A percentile compares a stretch with the other conserved stretches of the same genome.
Evolutionary conservation across 2,797 vertebrate genomes (phyloP).

Genomic region (Triplophysa bombifrons): DNA sequence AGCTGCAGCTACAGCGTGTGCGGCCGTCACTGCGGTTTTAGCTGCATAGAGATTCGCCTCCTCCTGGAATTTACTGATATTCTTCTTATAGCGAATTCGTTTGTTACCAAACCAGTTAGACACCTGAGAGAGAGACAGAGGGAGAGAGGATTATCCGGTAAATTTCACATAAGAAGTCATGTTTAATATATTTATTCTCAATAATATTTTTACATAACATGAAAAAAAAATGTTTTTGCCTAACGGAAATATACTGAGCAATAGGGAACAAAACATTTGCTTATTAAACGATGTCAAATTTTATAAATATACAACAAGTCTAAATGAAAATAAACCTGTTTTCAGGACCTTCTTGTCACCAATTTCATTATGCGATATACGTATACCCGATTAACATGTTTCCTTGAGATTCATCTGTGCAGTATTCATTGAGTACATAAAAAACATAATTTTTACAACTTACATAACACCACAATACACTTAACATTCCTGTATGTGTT

Average conservation of each 20-base stretch:
- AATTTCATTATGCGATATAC: neutral
- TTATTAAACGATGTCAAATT: neutral
- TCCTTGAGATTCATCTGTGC: neutral
- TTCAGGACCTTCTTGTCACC: no score
- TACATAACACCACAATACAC: neutral
- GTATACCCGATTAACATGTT: neutral
- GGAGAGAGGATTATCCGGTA: neutral
- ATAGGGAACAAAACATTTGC: neutral
- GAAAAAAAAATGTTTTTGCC: neutral
- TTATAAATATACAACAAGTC: neutral
- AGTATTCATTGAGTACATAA: neutral
- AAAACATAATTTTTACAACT: neutral
- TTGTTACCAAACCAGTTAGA: constrained; percentile 99
- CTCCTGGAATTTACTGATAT: constrained; percentile 99
- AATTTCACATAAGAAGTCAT: neutral
- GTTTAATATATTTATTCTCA: neutral
- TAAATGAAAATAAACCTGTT: no score
- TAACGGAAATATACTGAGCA: neutral
- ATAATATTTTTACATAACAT: neutral
- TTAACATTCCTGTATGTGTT: neutral
- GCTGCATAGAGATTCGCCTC: constrained; percentile 98
- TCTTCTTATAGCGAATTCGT: constrained; percentile 99
- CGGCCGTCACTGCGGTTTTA: constrained; percentile 95
- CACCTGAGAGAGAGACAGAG: constrained; percentile 68
- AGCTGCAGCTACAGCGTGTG: constrained; percentile 87